Conservation (phyloP, 1,140 invertebrate genomes). For the Argopecten irradians region DNA sequence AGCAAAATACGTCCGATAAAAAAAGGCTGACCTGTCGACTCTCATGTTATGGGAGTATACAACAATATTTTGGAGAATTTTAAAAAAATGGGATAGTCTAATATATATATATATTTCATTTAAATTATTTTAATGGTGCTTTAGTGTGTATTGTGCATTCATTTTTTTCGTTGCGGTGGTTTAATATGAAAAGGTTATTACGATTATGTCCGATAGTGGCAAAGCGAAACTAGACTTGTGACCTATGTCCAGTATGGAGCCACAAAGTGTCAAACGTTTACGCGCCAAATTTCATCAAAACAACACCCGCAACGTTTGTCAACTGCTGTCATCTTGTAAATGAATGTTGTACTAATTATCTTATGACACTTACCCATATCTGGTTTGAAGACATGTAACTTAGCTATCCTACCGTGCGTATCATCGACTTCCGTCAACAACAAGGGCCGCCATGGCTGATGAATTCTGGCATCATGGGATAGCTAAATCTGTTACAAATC, state of each 20-base stretch:
- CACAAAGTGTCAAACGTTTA: no score
- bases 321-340: background rate
- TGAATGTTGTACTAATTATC: background rate
- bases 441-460: slow-evolving; percentile 27
- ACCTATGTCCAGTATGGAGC: no score
- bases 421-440: slow-evolving; percentile 44
- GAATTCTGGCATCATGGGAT: slow-evolving; percentile 13
- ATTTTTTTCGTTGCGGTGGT: background rate
- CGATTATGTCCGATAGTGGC: background rate
- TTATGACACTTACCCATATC: background rate
- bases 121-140: no score
- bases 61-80: no score
- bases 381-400: slow-evolving; percentile 32
- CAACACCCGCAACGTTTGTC: background rate
- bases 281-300: background rate
- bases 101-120: no score
- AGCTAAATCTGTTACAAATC: slow-evolving; percentile 18
- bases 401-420: slow-evolving; percentile 24
- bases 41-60: no score
- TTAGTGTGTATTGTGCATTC: no score
- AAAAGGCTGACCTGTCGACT: no score
- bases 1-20: no score
- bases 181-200: background rate
- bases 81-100: no score
- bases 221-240: background rate